A percentile compares a stretch with the other conserved stretches of the same genome.
phyloP scores from a whole-genome alignment of 2,888 invertebrate genomes.

The Phyto melanocephala region DNA sequence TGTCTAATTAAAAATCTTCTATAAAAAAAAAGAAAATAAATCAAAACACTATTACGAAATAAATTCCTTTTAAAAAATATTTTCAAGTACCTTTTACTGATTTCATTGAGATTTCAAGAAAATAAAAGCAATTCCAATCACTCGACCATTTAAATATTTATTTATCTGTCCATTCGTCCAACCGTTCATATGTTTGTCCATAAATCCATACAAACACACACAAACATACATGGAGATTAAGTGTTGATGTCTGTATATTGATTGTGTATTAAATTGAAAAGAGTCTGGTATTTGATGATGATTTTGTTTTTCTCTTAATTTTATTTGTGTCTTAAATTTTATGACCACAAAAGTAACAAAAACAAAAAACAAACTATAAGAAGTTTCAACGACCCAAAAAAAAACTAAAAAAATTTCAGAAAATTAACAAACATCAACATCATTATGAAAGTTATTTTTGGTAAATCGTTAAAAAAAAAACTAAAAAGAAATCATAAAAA shows the following conservation, averaged over 20 bases:
- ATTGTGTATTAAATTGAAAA: slow-evolving; percentile 50
- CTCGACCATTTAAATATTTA: slow-evolving; percentile 41
- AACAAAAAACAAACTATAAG: background rate
- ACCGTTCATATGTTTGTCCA: background rate
- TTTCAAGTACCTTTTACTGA: slow-evolving; percentile 16
- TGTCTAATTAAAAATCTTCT: background rate
- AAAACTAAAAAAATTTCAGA: background rate
- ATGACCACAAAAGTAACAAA: slow-evolving; percentile 17
- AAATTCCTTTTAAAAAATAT: background rate
- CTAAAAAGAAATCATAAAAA: slow-evolving; percentile 46
- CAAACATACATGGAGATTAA: slow-evolving; percentile 40
- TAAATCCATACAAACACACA: background rate
- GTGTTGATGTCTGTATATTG: slow-evolving; percentile 49
- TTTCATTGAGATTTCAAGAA: slow-evolving; percentile 14
- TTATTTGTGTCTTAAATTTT: slow-evolving; percentile 42
- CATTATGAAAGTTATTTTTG: slow-evolving; percentile 38
- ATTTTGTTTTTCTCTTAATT: background rate
- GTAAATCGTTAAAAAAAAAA: slow-evolving; percentile 25
- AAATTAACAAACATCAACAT: slow-evolving; percentile 32
- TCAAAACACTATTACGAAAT: background rate
- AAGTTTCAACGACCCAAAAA: slow-evolving; percentile 19
- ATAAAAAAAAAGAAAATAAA: no score
- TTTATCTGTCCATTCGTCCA: slow-evolving; percentile 21
- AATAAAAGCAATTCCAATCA: slow-evolving; percentile 23
- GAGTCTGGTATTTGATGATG: slow-evolving; percentile 41